Evolutionary conservation across 2,888 invertebrate genomes (phyloP), one percentile per base, ranked within the genome.

Genomic region (Drosophila anceps): DNA sequence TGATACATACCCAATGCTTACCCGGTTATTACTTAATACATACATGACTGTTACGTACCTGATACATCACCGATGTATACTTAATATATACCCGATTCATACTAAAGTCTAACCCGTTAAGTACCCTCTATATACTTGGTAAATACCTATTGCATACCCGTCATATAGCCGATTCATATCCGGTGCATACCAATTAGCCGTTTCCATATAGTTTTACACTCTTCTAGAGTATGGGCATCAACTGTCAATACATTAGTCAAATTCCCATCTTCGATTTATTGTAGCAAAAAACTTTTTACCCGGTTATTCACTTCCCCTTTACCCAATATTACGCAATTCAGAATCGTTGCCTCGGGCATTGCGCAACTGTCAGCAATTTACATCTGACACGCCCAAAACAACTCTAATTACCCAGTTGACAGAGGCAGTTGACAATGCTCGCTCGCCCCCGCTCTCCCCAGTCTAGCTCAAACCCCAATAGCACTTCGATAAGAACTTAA

Each of bases 331-430:
- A 7, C 53, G 12, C 27, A 58, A 61, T 54, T 60, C 48, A n/a
- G 29, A 55, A 62, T 59, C 31, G 27, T 41, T 39, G 68, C 87
- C 78, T 55, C 48, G n/a, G 71, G 87, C 79, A 5, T 29, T n/a
- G n/a, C 57, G 73, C 88, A 84, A 77, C 85, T 84, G 83, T 84
- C 80, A 74, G 60, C 80, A 85, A 79, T 76, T 79, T 65, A 12
- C 41, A 50, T 15, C 27, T 46, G 69, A 69, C 58, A 72, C 71
- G 81, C 70, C 79, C 66, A 41, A 65, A 74, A 75, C 70, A 81
- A 70, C 69, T 76, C 61, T 84, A 82, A 86, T 83, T 82, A 74
- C 72, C 81, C 72, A 50, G 46, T 53, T 69, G 76, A 68, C 73
- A 60, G 44, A 58, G 43, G 20, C 29, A 20, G 5, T 27, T 10